These are phyloP conservation scores for Conus betulinus DNA, from an alignment of 1,140 invertebrate genomes.

Conservation along the genomic window DNA sequence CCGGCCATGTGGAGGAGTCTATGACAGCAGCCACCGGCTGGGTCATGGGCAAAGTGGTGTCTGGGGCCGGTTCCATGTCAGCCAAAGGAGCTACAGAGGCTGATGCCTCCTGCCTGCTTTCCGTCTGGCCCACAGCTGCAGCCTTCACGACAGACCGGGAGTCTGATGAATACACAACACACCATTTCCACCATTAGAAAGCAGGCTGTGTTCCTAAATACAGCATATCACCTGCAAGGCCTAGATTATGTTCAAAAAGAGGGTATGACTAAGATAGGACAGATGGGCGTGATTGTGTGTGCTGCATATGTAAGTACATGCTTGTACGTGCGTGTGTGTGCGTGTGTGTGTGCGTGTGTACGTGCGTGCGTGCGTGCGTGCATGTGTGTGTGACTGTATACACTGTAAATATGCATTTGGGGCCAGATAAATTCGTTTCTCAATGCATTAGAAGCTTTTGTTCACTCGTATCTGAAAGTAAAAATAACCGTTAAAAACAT, in stretches of 20 bases:
- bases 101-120: not conserved
- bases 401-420: too few species aligned
- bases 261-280: too few species aligned
- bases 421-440: too few species aligned
- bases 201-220: too few species aligned
- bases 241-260: too few species aligned
- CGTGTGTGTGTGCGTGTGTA: not conserved
- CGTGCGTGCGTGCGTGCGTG: not conserved
- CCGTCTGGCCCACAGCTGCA: not conserved
- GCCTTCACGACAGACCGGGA: constrained; percentile 23
- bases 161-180: not conserved
- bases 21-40: not conserved
- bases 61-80: constrained; percentile 15
- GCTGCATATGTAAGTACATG: not conserved
- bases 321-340: not conserved
- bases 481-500: too few species aligned
- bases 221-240: too few species aligned
- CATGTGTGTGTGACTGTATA: not conserved
- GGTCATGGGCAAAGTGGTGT: not conserved
- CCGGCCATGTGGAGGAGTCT: constrained; percentile 29
- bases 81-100: not conserved
- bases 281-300: not conserved
- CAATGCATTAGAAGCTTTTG: too few species aligned
- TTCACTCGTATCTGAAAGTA: too few species aligned
- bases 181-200: too few species aligned